Conservation (phyloP, 2,797 vertebrate genomes). For the Eupleurogrammus muticus region DNA sequence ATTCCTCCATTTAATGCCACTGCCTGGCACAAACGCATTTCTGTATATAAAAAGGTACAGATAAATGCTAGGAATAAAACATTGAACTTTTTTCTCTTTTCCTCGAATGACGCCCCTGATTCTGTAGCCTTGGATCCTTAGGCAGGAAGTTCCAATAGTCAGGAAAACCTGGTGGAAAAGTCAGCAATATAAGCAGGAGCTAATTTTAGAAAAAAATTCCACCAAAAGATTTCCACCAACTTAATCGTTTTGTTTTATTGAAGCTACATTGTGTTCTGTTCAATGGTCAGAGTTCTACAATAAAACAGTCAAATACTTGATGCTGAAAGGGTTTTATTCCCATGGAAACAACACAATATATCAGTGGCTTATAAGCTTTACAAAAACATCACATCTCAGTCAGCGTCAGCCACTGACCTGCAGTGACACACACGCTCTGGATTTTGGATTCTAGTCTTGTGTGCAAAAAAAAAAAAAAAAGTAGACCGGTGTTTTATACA, state of each 20-base stretch:
- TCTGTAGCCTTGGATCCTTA: too few species aligned
- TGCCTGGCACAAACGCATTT: too few species aligned
- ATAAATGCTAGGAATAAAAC: neutral
- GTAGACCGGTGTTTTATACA: conserved; percentile 6
- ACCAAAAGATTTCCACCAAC: neutral
- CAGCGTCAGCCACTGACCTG: conserved; percentile 72
- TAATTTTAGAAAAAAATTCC: too few species aligned
- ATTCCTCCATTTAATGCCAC: too few species aligned
- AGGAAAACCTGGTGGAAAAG: neutral
- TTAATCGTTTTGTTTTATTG: neutral
- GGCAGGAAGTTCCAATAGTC: neutral
- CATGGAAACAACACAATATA: conserved; percentile 36
- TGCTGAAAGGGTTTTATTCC: conserved; percentile 53
- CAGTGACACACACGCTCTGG: conserved; percentile 61
- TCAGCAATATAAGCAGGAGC: too few species aligned
- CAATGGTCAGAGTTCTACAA: neutral
- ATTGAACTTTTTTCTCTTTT: too few species aligned
- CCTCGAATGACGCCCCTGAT: too few species aligned
- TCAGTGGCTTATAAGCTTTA: conserved; percentile 25
- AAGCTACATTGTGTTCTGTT: neutral
- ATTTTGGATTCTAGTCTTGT: conserved; percentile 48
- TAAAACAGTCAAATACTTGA: conserved; percentile 12
- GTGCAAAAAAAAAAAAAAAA: conserved; percentile 38
- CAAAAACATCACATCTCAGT: conserved; percentile 32
- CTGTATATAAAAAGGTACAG: neutral